Evolutionary conservation across 2,113 vertebrate genomes (phyloP), one percentile per base, ranked within the genome.

Genomic region (Microtus ochrogaster): DNA sequence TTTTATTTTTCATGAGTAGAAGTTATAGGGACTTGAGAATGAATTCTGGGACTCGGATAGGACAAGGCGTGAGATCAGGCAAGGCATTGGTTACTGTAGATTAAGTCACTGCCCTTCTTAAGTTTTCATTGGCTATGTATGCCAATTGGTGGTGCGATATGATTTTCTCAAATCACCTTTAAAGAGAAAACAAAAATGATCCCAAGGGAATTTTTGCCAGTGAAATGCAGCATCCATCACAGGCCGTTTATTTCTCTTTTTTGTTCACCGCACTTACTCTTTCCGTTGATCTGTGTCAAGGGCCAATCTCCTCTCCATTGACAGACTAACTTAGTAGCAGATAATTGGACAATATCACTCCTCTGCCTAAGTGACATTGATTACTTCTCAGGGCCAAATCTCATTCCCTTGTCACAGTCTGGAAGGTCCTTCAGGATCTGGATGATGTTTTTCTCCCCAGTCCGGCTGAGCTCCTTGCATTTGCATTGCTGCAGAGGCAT

Each of bases 331-430:
- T 90, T 63, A 33, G 2, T 94, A 72, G 58, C 79, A 81, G 63
- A 89, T 76, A 89, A 96, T 89, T 89, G 79, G 77, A 90, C 66
- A 74, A 0, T 79, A 77, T 93, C 92, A 87, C n/a, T 92, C 30
- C 28, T 61, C n/a, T 73, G 73, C 73, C 52, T 97, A 92, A 95
- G 66, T 91, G 86, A 91, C 73, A 78, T 61, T 89, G 95, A 94
- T 94, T 78, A 70, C 81, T 92, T 94, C 61, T 24, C 36, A 22
- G 61, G 78, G 73, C 22, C 68, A 91, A 92, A 89, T 78, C 22
- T 74, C 52, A 83, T 96, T 90, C 61, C 26, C 36, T 91, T 95
- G 89, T 83, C 74, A 24, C 55, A 21, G 14, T 58, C 68, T 72
- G 79, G 7, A 65, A 30, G 7, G 44, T 83, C 47, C 41, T 86